Evolutionary conservation across 2,797 vertebrate species (phyloP).

Genomic region (Forpus xanthops): DNA sequence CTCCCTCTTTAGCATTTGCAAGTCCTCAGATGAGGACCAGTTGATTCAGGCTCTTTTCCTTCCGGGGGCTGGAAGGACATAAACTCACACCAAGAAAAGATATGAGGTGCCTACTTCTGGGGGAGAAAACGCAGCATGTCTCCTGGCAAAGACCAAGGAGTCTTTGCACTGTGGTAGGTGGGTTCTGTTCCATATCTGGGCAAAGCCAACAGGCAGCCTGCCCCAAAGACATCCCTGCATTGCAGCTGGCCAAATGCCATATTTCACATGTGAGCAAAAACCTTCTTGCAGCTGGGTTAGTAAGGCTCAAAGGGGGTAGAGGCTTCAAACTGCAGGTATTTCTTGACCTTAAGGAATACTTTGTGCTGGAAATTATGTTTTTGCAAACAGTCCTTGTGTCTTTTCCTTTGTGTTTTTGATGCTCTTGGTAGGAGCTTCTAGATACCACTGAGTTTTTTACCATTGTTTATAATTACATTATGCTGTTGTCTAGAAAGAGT

Average conservation of each 20-base stretch:
- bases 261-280: neutral
- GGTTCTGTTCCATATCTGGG: neutral
- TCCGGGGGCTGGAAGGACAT: neutral
- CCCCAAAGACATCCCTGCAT: accelerated
- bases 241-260: accelerated
- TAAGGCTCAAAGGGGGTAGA: neutral
- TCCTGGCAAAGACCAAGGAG: neutral
- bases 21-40: neutral
- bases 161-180: neutral
- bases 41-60: neutral
- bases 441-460: neutral
- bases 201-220: neutral
- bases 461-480: neutral
- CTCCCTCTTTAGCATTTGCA: neutral
- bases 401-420: neutral
- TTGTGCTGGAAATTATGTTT: neutral
- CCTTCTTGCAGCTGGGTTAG: neutral
- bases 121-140: neutral
- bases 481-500: accelerated
- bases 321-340: neutral
- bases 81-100: neutral
- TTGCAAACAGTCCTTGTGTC: neutral
- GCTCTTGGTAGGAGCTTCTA: neutral
- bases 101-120: neutral
- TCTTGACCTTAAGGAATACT: neutral